Evolutionary conservation across 2,797 vertebrate species (phyloP), one percentile per base, ranked within the genome.

Genomic region (Karalla daura): DNA sequence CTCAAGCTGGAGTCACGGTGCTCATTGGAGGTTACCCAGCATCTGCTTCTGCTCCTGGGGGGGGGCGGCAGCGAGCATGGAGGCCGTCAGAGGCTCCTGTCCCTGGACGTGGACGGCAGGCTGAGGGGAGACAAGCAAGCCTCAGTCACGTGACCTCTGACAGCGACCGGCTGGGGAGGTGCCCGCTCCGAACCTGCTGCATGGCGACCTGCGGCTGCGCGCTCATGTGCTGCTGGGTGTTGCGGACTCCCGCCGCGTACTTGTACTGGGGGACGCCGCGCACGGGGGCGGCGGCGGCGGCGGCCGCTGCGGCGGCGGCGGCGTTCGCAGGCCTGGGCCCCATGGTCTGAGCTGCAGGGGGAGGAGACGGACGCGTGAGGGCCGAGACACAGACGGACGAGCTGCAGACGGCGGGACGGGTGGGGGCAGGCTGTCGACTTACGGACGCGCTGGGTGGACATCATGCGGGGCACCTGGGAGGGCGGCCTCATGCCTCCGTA

Each of bases 41-140:
- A 99, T 99, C 93, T 99, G 97, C 91, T 99, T 99, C 93, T 99
- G 97, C 78, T 99, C 98, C 92, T 98, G 97, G 60, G 96, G 96
- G 63, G 96, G 97, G 45, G 98, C 97, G 70, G 97, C 95, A 49
- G 98, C 97, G 91, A 99, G 88, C 96, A 98, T 98, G 85, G 98
- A 97, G 84, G 98, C 95, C 60, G 97, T 99, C 90, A 99, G 94
- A 67, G 97, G 97, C 86, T 99, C 96, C 84, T 99, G 97, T 86
- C 97, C 97, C 92, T 98, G 97, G 84, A 98, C 95, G 18, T 98
- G 97, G 67, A 98, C 97, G 74, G 96, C 96, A 84, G 97, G 95
- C 97, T 98, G 86, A 37, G 28, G 5, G 7, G 14, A 18, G 11
- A 5, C 7, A 55, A 2, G 0, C 27, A 37, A 1, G 8, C n/a